phyloP scores from a whole-genome alignment of 2,888 invertebrate species.

The Mechanitis messenoides region DNA sequence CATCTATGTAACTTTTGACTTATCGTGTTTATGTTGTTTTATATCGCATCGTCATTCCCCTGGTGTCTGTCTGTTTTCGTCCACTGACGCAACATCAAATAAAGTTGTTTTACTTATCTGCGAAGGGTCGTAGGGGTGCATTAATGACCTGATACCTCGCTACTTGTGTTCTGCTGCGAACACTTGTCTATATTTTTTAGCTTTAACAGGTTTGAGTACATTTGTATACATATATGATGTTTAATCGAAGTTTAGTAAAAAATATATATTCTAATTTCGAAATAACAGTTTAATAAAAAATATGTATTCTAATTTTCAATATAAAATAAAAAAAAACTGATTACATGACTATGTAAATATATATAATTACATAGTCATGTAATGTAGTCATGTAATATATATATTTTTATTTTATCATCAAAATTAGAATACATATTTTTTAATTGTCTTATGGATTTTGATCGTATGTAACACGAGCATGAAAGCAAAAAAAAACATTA shows the following conservation, averaged over 20 bases:
- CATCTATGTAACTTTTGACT: conserved; percentile 9
- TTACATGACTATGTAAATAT: not conserved
- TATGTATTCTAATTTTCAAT: not conserved
- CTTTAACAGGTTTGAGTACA: conserved; percentile 44
- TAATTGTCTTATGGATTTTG: no score
- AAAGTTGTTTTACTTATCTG: conserved; percentile 74
- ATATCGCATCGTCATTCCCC: conserved; percentile 19
- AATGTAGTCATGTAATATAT: no score
- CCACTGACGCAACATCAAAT: conserved; percentile 61
- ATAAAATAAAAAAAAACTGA: not conserved
- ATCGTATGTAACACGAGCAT: no score
- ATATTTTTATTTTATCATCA: no score
- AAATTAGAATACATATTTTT: no score
- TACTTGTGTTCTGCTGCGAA: conserved; percentile 38
- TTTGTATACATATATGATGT: conserved; percentile 53
- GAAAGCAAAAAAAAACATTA: no score
- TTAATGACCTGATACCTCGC: conserved; percentile 55
- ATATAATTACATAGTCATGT: no score
- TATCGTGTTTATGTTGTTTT: conserved; percentile 11
- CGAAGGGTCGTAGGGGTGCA: conserved; percentile 61
- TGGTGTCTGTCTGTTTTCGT: conserved; percentile 26
- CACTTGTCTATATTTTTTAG: conserved; percentile 47
- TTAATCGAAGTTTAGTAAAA: conserved; percentile 11
- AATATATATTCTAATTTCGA: not conserved
- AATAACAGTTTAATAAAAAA: conserved; percentile 11